These are phyloP conservation scores for Rhyacophila evoluta DNA, from an alignment of 2,888 invertebrate genomes.

Conservation along the genomic window DNA sequence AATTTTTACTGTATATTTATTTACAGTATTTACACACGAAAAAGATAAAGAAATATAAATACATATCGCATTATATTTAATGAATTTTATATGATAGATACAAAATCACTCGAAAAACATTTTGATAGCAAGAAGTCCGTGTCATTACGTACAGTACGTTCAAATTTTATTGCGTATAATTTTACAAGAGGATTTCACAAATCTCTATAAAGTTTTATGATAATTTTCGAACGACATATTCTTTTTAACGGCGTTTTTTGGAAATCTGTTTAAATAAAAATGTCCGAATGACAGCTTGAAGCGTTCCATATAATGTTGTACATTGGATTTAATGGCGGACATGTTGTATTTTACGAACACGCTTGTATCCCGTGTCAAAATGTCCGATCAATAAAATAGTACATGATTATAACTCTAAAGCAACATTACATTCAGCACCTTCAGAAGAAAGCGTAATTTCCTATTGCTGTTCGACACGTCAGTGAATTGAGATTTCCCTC, in stretches of 20 bases:
- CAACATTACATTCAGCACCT: not conserved
- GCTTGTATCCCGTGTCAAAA: not conserved
- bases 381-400: not conserved
- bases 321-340: conserved; percentile 18
- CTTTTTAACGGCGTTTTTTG: not conserved
- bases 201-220: not conserved
- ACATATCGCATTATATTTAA: too few relatives aligned
- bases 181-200: not conserved
- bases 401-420: not conserved
- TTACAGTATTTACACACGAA: too few relatives aligned
- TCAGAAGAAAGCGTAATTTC: not conserved
- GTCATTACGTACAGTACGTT: too few relatives aligned
- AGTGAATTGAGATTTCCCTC: not conserved
- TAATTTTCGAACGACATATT: not conserved
- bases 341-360: not conserved
- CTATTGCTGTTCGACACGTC: not conserved
- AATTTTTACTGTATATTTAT: too few relatives aligned
- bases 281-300: not conserved
- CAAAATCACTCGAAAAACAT: too few relatives aligned
- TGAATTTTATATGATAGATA: too few relatives aligned
- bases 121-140: too few relatives aligned
- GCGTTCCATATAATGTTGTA: conserved; percentile 9
- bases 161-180: not conserved
- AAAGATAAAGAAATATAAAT: too few relatives aligned
- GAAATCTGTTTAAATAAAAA: not conserved